Percentiles rank a stretch among this genome's conserved stretches.
Evolutionary conservation across 2,888 invertebrate genomes (phyloP).

Genomic region (Dione juno): DNA sequence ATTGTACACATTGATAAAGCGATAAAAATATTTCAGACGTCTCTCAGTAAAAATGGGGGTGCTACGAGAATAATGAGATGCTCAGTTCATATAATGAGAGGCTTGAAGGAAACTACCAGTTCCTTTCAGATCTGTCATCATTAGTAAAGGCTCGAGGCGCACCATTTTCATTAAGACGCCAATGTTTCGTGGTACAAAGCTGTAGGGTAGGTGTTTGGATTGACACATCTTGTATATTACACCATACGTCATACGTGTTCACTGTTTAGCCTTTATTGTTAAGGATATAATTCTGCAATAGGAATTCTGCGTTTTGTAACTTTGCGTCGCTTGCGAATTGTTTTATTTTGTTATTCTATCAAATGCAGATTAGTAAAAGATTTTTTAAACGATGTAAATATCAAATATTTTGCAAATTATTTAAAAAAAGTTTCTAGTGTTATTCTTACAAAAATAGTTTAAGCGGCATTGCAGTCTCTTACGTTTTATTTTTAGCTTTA

Average conservation of each 20-base stretch:
- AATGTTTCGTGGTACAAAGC: constrained; percentile 70
- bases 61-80: constrained; percentile 65
- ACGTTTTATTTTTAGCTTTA: constrained; percentile 29
- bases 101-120: constrained; percentile 59
- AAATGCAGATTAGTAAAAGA: too few relatives aligned
- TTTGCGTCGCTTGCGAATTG: background rate
- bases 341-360: too few relatives aligned
- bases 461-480: constrained; percentile 17
- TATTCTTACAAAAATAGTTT: background rate
- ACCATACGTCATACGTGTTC: constrained; percentile 24
- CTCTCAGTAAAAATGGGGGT: constrained; percentile 39
- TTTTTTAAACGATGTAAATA: background rate
- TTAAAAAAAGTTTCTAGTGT: background rate
- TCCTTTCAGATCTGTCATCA: constrained; percentile 79
- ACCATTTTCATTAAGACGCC: constrained; percentile 76
- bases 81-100: constrained; percentile 74
- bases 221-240: constrained; percentile 56
- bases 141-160: constrained; percentile 73
- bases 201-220: constrained; percentile 52
- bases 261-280: constrained; percentile 23
- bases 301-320: background rate
- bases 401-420: background rate
- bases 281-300: constrained; percentile 2
- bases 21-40: constrained; percentile 38
- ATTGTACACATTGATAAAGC: constrained; percentile 23